phyloP scores from a whole-genome alignment of 2,113 vertebrate species.

The Sardina pilchardus region DNA sequence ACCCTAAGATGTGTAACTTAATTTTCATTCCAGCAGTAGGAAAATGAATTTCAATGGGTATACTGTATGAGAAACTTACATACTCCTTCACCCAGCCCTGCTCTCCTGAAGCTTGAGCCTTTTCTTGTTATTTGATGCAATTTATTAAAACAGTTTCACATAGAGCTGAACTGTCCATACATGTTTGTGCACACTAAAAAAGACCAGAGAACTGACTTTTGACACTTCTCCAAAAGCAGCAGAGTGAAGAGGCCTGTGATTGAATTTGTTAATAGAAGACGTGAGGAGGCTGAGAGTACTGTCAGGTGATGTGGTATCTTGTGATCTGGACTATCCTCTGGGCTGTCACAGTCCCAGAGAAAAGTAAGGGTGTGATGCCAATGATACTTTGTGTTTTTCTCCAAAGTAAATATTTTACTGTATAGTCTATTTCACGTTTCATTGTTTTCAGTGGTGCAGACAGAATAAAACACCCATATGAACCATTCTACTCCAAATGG shows the following conservation, averaged over 20 bases:
- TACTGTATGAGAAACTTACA: background rate
- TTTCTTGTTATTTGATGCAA: background rate
- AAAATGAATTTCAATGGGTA: background rate
- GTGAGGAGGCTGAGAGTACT: constrained; percentile 45
- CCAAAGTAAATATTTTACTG: too few species aligned
- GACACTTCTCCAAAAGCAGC: background rate
- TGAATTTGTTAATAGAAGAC: constrained; percentile 63
- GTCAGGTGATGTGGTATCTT: constrained; percentile 63
- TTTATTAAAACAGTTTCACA: background rate
- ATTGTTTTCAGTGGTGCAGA: too few species aligned
- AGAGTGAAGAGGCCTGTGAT: constrained; percentile 45
- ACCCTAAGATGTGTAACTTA: constrained; percentile 46
- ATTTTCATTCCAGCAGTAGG: constrained; percentile 40
- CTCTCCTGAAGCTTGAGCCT: background rate
- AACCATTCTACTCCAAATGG: too few species aligned
- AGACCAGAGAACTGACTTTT: background rate
- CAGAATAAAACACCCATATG: too few species aligned
- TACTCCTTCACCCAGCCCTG: background rate
- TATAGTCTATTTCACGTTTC: too few species aligned
- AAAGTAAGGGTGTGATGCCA: background rate
- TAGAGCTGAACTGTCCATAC: background rate
- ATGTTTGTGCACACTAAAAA: background rate
- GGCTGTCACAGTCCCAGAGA: background rate
- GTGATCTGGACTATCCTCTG: constrained; percentile 49
- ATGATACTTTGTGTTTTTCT: too few species aligned